Base-by-base conservation (phyloP, 2,113 vertebrate species). In the Oncorhynchus nerka region DNA sequence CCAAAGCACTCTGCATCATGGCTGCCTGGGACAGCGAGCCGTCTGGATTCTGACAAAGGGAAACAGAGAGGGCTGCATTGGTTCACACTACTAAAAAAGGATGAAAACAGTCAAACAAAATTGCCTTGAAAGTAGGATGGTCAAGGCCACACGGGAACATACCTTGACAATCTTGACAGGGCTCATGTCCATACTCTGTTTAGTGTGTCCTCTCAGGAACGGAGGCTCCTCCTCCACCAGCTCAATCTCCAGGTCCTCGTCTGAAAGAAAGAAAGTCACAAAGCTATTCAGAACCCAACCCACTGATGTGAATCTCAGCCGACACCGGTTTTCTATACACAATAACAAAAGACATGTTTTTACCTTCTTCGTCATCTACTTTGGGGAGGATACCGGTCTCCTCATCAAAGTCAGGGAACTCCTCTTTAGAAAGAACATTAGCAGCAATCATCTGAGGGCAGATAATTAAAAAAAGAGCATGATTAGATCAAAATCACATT, bases 161-260 rank as follows among this genome's bases (percentile, higher is more conserved):
- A 99, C 98, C 97, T 99, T 99, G 9, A 99, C 97, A 1, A 99
- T 99, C 89, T 99, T 99, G 74, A 99, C 98, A 8, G 98, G 98
- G 74, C 97, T 99, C 96, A 99, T 99, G 89, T 99, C 97, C 96
- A 99, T 99, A 91, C 97, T 99, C 76, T 99, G 97, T 72, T 99
- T 99, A 22, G 98, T 99, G 85, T 99, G 98, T 45, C 97, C 98
- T 86, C 97, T 94, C 77, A 99, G 91, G 91, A 99, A 99, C 0
- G 98, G 97, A 0, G 98, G 98, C 48, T 99, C 98, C 85, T 99
- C 98, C 79, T 99, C 98, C 64, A 99, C 98, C 4, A 99, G 89
- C 83, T 99, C 98, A 48, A 99, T 99, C 88, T 99, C 98, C 79
- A 99, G 93, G 75, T 99, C 98, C 81, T 99, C 98, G 91, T 99